phyloP scores from a whole-genome alignment of 2,888 invertebrate species.

The Calephelis perditalis region DNA sequence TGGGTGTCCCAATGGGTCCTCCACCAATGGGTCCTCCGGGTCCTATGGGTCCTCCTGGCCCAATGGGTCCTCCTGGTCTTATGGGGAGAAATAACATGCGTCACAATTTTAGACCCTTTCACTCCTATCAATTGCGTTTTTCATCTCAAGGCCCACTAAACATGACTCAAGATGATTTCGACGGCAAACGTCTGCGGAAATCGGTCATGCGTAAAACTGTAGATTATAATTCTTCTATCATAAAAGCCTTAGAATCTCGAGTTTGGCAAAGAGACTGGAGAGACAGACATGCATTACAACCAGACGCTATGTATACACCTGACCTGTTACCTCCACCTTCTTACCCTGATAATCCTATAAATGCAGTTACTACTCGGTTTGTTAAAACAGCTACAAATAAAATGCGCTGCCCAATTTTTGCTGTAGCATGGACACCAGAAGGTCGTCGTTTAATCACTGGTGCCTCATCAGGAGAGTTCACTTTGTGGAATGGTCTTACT shows the following conservation, averaged over 20 bases:
- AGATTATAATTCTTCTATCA: constrained; percentile 97
- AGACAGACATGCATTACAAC: constrained; percentile 93
- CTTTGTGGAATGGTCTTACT: constrained; percentile 99
- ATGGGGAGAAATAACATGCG: constrained; percentile 62
- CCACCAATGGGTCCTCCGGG: constrained; percentile 45
- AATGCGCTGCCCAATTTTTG: constrained; percentile 99
- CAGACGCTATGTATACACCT: constrained; percentile 96
- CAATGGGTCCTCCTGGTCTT: constrained; percentile 46
- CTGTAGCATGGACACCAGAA: constrained; percentile 99
- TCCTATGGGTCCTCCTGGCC: constrained; percentile 31
- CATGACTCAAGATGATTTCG: constrained; percentile 92
- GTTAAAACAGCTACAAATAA: constrained; percentile 99
- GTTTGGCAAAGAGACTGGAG: constrained; percentile 97
- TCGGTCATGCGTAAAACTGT: constrained; percentile 98
- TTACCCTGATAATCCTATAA: constrained; percentile 96
- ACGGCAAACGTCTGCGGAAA: constrained; percentile 96
- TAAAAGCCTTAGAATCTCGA: constrained; percentile 94
- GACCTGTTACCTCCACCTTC: constrained; percentile 96
- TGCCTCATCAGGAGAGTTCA: constrained; percentile 99
- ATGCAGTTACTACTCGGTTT: constrained; percentile 95
- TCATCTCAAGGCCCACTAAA: constrained; percentile 79
- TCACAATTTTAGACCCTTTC: constrained; percentile 70
- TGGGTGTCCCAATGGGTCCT: constrained; percentile 44
- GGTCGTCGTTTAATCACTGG: constrained; percentile 98
- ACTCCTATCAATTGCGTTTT: constrained; percentile 67